Evolutionary conservation across 2,797 vertebrate genomes (phyloP).

Genomic region (Discoglossus pictus): DNA sequence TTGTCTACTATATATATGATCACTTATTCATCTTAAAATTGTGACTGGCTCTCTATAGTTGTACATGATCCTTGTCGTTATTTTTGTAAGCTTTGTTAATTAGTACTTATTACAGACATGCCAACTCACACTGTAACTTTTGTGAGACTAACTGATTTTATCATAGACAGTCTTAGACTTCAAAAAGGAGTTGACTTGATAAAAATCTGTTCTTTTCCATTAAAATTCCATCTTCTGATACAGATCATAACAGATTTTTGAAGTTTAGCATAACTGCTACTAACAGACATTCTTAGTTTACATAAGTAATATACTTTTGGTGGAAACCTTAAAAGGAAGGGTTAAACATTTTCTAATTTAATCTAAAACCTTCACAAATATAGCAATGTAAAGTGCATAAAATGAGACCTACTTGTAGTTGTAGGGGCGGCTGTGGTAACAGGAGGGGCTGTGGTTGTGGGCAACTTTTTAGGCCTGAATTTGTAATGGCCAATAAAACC

Average conservation of each 20-base stretch:
- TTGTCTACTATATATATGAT: no score
- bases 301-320: conserved; percentile 4
- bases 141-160: conserved; percentile 6
- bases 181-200: conserved; percentile 26
- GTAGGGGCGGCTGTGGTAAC: conserved; percentile 69
- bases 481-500: conserved; percentile 97
- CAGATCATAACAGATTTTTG: conserved; percentile 22
- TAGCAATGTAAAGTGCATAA: conserved; percentile 25
- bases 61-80: conserved; percentile 4
- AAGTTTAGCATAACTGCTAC: conserved; percentile 16
- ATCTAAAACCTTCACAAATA: neutral
- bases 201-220: conserved; percentile 36
- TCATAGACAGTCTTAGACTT: conserved; percentile 21
- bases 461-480: conserved; percentile 90
- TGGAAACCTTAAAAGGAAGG: neutral
- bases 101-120: conserved; percentile 10
- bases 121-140: conserved; percentile 12
- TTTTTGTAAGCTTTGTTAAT: conserved; percentile 17
- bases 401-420: conserved; percentile 76
- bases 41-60: no score
- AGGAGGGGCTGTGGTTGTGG: conserved; percentile 73
- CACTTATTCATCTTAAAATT: no score
- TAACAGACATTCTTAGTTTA: neutral
- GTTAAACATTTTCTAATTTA: neutral
- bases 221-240: conserved; percentile 32